phyloP scores from a whole-genome alignment of 2,113 vertebrate genomes.

The Pogona vitticeps region DNA sequence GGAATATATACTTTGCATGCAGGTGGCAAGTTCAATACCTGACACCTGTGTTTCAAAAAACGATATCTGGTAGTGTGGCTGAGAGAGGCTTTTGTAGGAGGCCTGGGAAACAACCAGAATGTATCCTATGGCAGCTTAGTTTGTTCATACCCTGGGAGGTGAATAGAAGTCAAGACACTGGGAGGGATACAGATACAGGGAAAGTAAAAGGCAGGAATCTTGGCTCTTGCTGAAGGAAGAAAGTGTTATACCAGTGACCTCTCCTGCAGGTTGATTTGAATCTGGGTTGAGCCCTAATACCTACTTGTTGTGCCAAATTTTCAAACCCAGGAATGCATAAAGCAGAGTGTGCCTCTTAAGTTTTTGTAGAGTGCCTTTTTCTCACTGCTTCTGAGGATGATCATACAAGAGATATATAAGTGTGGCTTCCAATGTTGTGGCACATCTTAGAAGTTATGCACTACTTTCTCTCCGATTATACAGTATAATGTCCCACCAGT shows the following conservation, averaged over 20 bases:
- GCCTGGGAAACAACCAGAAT: not conserved
- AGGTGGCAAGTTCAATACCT: not conserved
- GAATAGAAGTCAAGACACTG: not conserved
- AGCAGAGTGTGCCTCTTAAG: not conserved
- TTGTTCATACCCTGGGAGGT: not conserved
- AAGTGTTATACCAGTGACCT: not conserved
- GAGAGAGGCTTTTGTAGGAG: not conserved
- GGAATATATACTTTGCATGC: not conserved
- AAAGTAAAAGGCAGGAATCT: not conserved
- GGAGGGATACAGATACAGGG: not conserved
- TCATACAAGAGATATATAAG: not conserved
- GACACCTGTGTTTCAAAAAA: not conserved
- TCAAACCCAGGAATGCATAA: not conserved
- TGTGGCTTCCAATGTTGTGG: not conserved
- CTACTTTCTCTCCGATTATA: not conserved
- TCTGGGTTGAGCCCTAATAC: not conserved
- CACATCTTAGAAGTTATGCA: not conserved
- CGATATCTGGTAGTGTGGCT: too few relatives aligned
- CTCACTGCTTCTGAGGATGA: not conserved
- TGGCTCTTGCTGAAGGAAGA: not conserved
- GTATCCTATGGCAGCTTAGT: not conserved
- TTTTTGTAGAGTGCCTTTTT: conserved; percentile 22
- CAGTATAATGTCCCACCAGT: not conserved
- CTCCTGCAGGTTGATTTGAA: not conserved
- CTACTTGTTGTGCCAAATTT: conserved; percentile 21